phyloP scores from a whole-genome alignment of 2,113 vertebrate species.

The Nothoprocta perdicaria region DNA sequence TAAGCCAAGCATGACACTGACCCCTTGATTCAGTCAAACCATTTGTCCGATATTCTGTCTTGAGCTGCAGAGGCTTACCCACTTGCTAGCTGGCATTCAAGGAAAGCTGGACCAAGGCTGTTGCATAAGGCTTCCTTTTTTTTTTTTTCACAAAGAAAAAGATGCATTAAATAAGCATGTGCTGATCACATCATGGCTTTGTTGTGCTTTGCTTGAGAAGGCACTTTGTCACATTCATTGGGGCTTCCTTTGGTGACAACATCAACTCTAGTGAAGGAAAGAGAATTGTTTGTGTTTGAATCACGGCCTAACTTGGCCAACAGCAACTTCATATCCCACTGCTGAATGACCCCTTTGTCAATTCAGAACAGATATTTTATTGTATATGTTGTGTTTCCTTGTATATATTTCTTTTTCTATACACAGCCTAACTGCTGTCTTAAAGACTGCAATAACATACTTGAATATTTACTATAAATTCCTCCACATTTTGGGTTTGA shows the following conservation, averaged over 20 bases:
- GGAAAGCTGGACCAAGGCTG: background rate
- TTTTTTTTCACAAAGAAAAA: background rate
- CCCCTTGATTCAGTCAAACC: background rate
- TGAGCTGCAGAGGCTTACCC: background rate
- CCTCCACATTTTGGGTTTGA: background rate
- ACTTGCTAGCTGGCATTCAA: background rate
- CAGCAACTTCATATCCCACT: background rate
- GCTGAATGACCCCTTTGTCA: conserved; percentile 16
- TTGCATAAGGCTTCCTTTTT: background rate
- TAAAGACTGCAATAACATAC: background rate
- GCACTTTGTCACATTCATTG: background rate
- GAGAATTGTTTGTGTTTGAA: background rate
- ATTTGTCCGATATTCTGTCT: background rate
- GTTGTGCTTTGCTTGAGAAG: background rate
- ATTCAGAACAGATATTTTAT: conserved; percentile 15
- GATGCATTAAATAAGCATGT: background rate
- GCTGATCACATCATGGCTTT: background rate
- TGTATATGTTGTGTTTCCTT: background rate
- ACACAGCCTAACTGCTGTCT: background rate
- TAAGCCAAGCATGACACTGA: background rate
- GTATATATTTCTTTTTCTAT: background rate
- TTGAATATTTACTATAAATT: conserved; percentile 1
- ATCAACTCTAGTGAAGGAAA: background rate
- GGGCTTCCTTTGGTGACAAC: background rate
- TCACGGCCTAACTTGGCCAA: background rate